Evolutionary conservation across 53 echinoderm and acorn worm genomes (phyloP).

Genomic region (Astropecten irregularis): DNA sequence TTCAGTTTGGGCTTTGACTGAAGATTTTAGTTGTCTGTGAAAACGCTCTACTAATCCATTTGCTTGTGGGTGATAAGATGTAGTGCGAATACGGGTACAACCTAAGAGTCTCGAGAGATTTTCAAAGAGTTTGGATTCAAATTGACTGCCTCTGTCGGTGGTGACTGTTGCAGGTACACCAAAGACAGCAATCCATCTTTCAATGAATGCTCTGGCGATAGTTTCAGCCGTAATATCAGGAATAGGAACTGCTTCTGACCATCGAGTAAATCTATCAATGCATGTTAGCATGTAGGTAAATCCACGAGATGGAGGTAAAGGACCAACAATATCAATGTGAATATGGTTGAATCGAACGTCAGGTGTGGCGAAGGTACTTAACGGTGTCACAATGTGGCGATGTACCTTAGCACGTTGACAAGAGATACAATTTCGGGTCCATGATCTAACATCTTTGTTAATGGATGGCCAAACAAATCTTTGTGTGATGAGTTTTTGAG

Average conservation of each 20-base stretch:
- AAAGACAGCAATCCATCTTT: constrained; percentile 41
- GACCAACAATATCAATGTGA: constrained; percentile 22
- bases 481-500: neutral
- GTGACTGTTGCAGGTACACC: constrained; percentile 42
- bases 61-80: constrained; percentile 19
- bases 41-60: constrained; percentile 47
- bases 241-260: constrained; percentile 2
- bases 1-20: constrained; percentile 15
- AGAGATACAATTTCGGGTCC: neutral
- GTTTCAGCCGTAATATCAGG: constrained; percentile 11
- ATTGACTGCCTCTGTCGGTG: constrained; percentile 54
- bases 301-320: neutral
- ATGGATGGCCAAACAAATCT: constrained; percentile 6
- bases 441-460: constrained; percentile 1
- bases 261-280: constrained; percentile 13
- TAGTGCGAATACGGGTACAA: constrained; percentile 22
- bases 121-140: constrained; percentile 34
- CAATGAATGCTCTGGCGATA: neutral
- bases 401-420: constrained; percentile 23
- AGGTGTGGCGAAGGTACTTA: constrained; percentile 18
- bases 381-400: constrained; percentile 9
- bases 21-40: constrained; percentile 27
- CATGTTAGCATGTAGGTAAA: constrained; percentile 1
- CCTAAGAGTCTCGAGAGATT: neutral
- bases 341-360: constrained; percentile 10